Evolutionary conservation across 2,888 invertebrate genomes (phyloP), one percentile per base, ranked within the genome.

Genomic region (Ophraella communa): DNA sequence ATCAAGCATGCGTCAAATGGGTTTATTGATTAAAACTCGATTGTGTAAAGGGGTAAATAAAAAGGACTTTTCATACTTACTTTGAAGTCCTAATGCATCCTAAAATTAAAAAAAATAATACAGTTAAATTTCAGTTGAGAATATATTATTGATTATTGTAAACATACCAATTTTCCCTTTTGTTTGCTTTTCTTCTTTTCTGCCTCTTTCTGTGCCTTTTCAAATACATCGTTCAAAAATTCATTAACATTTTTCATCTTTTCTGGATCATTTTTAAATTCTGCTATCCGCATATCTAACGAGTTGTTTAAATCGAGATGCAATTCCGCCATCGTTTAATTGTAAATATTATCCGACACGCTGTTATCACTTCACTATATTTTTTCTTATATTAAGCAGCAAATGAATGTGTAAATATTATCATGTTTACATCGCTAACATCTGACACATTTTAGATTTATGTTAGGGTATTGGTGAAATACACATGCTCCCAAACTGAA

Each of bases 181-280:
- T 66, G 68, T 39, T 66, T 71, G 33, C 70, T 67, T 60, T 71
- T 75, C 66, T 78, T 73, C 14, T 71, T 70, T 57, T 80, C 80
- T 2, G 78, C 81, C 69, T 82, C 81, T 44, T 77, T 76, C 64
- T 78, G 76, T 5, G 83, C 83, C 58, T 79, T 80, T 58, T 81
- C 81, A 53, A 81, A 76, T 42, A 83, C 64, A 33, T 82, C 82
- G 64, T 77, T 79, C 63, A 83, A 69, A 73, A 83, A 82, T 39
- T 80, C 79, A 65, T 81, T 80, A 11, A 83, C 77, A 42, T 80
- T 79, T 56, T 75, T 72, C 81, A 83, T 82, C 72, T 79, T 80
- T 42, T 82, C 80, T 8, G 80, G 80, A 69, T 82, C 82, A 66
- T 74, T 78, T 74, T 80, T 82, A 69, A 83, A 83, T 56, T 80